Conservation (phyloP, 2,888 invertebrate species). For the Hoplodrina ambigua region DNA sequence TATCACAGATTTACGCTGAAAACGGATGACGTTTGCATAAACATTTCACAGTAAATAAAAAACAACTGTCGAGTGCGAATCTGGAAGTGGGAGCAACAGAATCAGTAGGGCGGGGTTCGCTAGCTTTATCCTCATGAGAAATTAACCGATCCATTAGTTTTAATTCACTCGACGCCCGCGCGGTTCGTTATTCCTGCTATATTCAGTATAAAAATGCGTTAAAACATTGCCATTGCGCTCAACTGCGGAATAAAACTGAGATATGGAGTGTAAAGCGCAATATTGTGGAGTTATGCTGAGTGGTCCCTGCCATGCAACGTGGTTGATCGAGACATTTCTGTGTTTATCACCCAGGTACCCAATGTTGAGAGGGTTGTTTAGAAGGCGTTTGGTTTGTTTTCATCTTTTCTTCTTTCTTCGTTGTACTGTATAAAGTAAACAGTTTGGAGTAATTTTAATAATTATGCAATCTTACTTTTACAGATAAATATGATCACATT, state of each 20-base stretch:
- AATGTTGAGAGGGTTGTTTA: conserved; percentile 29
- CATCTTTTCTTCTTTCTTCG: too few species aligned
- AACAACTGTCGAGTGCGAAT: conserved; percentile 59
- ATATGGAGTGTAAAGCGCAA: conserved; percentile 72
- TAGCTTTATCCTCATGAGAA: conserved; percentile 89
- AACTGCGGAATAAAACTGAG: conserved; percentile 77
- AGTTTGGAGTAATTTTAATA: too few species aligned
- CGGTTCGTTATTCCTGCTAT: conserved; percentile 85
- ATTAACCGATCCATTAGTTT: conserved; percentile 90
- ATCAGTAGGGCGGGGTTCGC: conserved; percentile 77
- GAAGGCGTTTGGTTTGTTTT: conserved; percentile 5
- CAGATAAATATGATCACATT: too few species aligned
- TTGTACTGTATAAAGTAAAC: too few species aligned
- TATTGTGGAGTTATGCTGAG: conserved; percentile 65
- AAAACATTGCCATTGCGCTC: conserved; percentile 76
- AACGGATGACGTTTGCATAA: conserved; percentile 56
- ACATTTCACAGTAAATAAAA: conserved; percentile 58
- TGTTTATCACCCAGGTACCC: conserved; percentile 27
- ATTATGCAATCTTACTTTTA: too few species aligned
- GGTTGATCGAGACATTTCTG: conserved; percentile 58
- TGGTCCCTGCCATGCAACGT: conserved; percentile 35
- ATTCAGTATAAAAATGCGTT: conserved; percentile 84
- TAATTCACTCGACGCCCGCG: conserved; percentile 86
- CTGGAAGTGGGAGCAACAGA: conserved; percentile 62
- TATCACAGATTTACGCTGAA: conserved; percentile 50